Evolutionary conservation across 2,888 invertebrate genomes (phyloP), one percentile per base, ranked within the genome.

Genomic region (Boloria selene): DNA sequence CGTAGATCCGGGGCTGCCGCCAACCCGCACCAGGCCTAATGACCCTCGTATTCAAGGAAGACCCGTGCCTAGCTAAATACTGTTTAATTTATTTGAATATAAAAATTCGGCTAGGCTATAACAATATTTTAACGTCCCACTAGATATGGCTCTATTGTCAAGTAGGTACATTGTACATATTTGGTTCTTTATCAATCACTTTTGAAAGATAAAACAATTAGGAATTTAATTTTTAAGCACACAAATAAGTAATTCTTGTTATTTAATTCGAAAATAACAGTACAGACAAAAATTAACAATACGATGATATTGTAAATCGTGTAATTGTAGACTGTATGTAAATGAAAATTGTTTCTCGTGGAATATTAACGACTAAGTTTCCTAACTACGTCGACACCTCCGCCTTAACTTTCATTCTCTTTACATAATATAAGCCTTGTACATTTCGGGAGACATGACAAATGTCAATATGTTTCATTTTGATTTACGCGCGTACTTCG

Each of bases 401-500:
- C 55, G 54, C 50, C 50, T 62, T 60, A 65, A 66, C 47, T 62
- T 50, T 45, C 38, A 42, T 59, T 38, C 51, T 16, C 45, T 18
- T 56, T 13, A 60, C 64, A 38, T 50, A n/a, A n/a, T n/a, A 54
- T 60, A 60, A 59, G 62, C 38, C 54, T 62, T 45, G 38, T 59
- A 54, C 62, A 54, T 54, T 60, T 55, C 31, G 45, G 26, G 51
- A 52, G 63, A 66, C 66, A 66, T 63, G 63, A 66, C 63, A 66
- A 61, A 56, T 26, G 51, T 60, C 68, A 56, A 69, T 66, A 66
- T 69, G 63, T 69, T 63, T 60, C 60, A 22, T 56, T 44, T 60
- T 55, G 61, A 69, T 64, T 50, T 58, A 58, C 51, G 14, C 26
- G 56, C 17, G 49, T 52, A 45, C 58, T 64, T 52, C 51, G 44